Evolutionary conservation across 2,113 vertebrate genomes (phyloP).

Genomic region (Apteryx owenii): DNA sequence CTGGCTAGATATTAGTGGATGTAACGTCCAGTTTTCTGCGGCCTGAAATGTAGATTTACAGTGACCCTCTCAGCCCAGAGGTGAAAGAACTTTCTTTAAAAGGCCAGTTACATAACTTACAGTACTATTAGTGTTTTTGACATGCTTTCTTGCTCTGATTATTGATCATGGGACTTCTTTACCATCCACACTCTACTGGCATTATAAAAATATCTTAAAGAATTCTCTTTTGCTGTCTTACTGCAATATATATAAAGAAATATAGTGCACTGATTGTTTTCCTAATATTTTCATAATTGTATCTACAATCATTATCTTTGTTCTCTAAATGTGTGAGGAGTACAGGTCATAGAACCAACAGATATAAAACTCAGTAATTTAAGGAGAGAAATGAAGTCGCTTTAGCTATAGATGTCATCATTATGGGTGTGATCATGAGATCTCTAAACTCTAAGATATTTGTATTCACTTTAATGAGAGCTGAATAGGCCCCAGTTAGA

Average conservation of each 20-base stretch:
- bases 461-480: not conserved
- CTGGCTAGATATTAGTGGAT: not conserved
- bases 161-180: not conserved
- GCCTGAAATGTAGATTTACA: not conserved
- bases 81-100: not conserved
- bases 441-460: not conserved
- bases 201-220: not conserved
- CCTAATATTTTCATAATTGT: rapidly evolving
- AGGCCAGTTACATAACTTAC: not conserved
- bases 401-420: not conserved
- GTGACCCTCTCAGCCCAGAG: not conserved
- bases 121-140: not conserved
- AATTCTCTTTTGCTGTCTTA: not conserved
- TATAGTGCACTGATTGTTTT: not conserved
- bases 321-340: not conserved
- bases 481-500: not conserved
- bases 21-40: not conserved
- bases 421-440: not conserved
- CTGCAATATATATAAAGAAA: not conserved
- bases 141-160: not conserved
- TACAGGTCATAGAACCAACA: not conserved
- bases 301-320: not conserved
- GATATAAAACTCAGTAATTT: not conserved
- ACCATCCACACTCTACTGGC: not conserved
- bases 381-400: not conserved